phyloP scores from a whole-genome alignment of 2,888 invertebrate genomes.

The Dicycla oo region DNA sequence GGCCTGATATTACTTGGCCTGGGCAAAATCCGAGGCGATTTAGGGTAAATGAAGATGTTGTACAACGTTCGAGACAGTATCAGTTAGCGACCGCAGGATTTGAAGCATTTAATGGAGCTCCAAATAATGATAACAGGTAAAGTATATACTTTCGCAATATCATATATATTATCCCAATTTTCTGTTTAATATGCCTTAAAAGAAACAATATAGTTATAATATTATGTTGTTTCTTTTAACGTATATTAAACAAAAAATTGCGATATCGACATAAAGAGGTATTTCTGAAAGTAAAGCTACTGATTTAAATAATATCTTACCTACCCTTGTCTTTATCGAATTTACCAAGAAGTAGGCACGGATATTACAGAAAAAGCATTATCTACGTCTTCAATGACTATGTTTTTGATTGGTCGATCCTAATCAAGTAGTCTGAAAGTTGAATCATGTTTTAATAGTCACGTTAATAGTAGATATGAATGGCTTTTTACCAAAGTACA shows the following conservation, averaged over 20 bases:
- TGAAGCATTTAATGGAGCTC: slow-evolving; percentile 39
- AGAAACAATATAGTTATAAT: no score
- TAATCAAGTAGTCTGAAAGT: neutral
- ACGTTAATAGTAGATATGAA: no score
- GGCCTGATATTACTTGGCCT: slow-evolving; percentile 49
- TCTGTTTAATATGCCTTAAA: no score
- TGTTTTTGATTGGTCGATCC: neutral
- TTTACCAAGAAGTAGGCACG: slow-evolving; percentile 9
- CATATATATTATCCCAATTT: no score
- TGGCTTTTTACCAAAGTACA: neutral
- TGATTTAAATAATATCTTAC: neutral
- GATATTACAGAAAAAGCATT: slow-evolving; percentile 1
- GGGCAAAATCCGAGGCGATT: slow-evolving; percentile 47
- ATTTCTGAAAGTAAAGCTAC: neutral
- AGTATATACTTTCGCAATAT: no score
- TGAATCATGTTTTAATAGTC: neutral
- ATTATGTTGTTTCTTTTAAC: no score
- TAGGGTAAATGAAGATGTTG: slow-evolving; percentile 41
- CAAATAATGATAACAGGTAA: slow-evolving; percentile 18
- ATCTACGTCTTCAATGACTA: neutral
- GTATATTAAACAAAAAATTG: no score
- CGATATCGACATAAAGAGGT: no score
- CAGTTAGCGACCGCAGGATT: slow-evolving; percentile 27
- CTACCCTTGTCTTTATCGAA: neutral
- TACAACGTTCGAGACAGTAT: slow-evolving; percentile 34